Evolutionary conservation across 2,888 invertebrate species (phyloP).

Genomic region (Cephus sareptanus): DNA sequence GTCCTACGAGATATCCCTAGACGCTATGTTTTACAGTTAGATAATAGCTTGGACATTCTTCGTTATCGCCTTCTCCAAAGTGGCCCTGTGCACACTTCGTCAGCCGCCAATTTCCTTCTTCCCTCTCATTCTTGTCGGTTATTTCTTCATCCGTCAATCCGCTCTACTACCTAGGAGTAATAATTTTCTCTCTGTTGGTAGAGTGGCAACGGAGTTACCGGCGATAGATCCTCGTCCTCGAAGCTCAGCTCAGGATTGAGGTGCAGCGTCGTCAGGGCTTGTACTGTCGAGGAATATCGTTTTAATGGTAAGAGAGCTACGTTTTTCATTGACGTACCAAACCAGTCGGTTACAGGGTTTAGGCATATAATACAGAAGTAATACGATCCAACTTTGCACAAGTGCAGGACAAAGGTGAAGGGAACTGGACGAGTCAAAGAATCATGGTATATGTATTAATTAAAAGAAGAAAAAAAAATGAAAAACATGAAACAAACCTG

Average conservation of each 20-base stretch:
- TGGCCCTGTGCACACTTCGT: background rate
- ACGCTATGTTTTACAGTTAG: background rate
- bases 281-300: slow-evolving; percentile 67
- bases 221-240: slow-evolving; percentile 80
- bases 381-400: slow-evolving; percentile 38
- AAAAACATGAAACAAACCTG: slow-evolving; percentile 64
- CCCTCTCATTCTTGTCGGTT: background rate
- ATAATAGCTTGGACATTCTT: background rate
- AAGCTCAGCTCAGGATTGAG: slow-evolving; percentile 69
- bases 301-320: background rate
- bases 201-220: slow-evolving; percentile 82
- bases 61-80: background rate
- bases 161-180: slow-evolving; percentile 66
- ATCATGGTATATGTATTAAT: background rate
- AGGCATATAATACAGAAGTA: background rate
- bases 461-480: slow-evolving; percentile 23
- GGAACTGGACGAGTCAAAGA: background rate
- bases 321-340: background rate
- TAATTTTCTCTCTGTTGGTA: slow-evolving; percentile 90
- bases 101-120: background rate
- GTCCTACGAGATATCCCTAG: background rate
- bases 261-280: slow-evolving; percentile 81
- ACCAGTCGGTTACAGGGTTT: background rate
- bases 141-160: slow-evolving; percentile 12
- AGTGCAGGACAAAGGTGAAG: slow-evolving; percentile 4